These are phyloP conservation scores for Nibea albiflora DNA, from an alignment of 2,113 vertebrate species.

Conservation along the genomic window DNA sequence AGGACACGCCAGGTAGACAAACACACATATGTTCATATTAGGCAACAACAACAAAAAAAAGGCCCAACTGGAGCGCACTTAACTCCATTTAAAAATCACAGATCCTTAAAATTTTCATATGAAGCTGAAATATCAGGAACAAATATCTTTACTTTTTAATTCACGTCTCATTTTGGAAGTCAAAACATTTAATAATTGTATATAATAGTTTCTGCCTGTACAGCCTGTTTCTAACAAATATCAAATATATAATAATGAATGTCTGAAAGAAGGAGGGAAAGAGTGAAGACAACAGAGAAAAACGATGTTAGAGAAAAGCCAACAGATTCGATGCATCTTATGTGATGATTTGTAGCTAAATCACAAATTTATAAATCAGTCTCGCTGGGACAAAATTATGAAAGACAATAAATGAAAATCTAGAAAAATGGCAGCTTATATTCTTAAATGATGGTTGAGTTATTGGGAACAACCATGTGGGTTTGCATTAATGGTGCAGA, in stretches of 20 bases:
- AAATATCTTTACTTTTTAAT: background rate
- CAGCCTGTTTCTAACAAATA: background rate
- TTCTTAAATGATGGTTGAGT: background rate
- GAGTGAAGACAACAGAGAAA: background rate
- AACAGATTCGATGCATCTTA: background rate
- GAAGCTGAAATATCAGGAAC: background rate
- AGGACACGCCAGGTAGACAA: conserved; percentile 12
- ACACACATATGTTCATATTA: conserved; percentile 3
- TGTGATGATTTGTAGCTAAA: background rate
- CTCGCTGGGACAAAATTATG: background rate
- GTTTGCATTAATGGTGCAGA: background rate
- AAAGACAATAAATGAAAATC: background rate
- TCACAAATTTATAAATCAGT: background rate
- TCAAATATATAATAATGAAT: no score
- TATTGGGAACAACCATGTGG: background rate
- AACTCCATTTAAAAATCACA: background rate
- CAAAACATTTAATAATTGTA: background rate
- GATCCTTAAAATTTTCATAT: background rate
- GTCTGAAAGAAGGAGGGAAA: background rate
- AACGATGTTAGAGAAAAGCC: no score
- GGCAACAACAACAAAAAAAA: no score
- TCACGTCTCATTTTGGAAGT: background rate
- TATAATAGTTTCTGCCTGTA: background rate
- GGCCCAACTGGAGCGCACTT: background rate
- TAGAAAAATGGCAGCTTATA: background rate